Conservation (phyloP, 2,797 vertebrate genomes). For the Mus spretus region DNA sequence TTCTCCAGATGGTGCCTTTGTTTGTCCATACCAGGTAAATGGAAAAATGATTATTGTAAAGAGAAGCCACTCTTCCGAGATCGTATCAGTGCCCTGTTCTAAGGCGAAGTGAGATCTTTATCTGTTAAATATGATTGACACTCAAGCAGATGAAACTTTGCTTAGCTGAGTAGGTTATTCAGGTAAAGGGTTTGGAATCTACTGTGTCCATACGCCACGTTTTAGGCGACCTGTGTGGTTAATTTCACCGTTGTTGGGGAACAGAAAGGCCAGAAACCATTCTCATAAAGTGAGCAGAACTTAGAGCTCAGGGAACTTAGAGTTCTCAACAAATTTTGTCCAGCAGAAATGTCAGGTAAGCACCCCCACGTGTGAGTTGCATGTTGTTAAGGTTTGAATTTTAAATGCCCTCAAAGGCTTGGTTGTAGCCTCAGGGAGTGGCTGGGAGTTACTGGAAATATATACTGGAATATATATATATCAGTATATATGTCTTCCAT, state of each 20-base stretch:
- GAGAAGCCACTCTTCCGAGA: neutral
- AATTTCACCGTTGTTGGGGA: neutral
- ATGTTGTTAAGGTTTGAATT: neutral
- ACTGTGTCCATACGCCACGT: rapidly evolving
- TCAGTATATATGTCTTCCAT: neutral
- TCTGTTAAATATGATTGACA: neutral
- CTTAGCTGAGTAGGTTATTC: neutral
- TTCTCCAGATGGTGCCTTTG: neutral
- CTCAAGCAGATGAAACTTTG: neutral
- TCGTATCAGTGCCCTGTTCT: neutral
- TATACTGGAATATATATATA: neutral
- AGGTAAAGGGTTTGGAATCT: neutral
- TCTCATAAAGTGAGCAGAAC: neutral
- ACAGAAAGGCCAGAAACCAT: neutral
- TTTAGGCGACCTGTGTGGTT: neutral
- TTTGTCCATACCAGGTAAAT: constrained; percentile 28
- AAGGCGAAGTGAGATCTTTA: neutral
- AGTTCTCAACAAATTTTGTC: neutral
- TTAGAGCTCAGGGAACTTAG: neutral
- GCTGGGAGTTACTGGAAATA: neutral
- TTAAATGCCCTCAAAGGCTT: neutral
- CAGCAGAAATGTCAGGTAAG: neutral
- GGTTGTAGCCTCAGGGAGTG: neutral
- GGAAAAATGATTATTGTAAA: neutral
- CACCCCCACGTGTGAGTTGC: neutral